Conservation (phyloP, 1,140 invertebrate species). For the Andrena cerasifolii region DNA sequence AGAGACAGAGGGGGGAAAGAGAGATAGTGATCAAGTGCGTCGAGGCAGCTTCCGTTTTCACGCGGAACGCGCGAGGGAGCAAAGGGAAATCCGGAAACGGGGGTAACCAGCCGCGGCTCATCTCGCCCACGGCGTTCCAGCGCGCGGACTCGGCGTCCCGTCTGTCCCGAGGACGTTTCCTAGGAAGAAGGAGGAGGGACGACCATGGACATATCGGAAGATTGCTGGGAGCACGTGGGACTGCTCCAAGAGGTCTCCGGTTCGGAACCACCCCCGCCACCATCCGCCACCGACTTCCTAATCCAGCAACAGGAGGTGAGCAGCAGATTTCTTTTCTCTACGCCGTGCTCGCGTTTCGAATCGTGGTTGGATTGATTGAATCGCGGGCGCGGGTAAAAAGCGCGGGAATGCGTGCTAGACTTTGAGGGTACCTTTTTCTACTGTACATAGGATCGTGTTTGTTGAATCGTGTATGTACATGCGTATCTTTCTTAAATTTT, state of each 20-base stretch:
- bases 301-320: constrained; percentile 79
- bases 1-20: neutral
- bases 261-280: constrained; percentile 70
- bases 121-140: neutral
- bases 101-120: neutral
- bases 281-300: constrained; percentile 72
- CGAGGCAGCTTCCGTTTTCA: neutral
- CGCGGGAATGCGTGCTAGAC: constrained; percentile 14
- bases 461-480: too few relatives aligned
- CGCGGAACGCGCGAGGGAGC: neutral
- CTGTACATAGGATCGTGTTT: too few relatives aligned
- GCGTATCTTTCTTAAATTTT: too few relatives aligned
- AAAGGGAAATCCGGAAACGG: neutral
- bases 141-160: neutral
- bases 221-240: constrained; percentile 82
- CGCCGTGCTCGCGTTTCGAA: neutral
- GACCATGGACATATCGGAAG: constrained; percentile 79
- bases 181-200: neutral
- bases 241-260: constrained; percentile 78
- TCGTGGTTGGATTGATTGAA: neutral
- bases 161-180: neutral
- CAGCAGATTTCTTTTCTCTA: constrained; percentile 28
- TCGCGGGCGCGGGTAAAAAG: constrained; percentile 7
- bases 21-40: neutral
- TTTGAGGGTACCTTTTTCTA: too few relatives aligned